Evolutionary conservation across 2,797 vertebrate species (phyloP), one percentile per base, ranked within the genome.

Genomic region (Calcarius lapponicus): DNA sequence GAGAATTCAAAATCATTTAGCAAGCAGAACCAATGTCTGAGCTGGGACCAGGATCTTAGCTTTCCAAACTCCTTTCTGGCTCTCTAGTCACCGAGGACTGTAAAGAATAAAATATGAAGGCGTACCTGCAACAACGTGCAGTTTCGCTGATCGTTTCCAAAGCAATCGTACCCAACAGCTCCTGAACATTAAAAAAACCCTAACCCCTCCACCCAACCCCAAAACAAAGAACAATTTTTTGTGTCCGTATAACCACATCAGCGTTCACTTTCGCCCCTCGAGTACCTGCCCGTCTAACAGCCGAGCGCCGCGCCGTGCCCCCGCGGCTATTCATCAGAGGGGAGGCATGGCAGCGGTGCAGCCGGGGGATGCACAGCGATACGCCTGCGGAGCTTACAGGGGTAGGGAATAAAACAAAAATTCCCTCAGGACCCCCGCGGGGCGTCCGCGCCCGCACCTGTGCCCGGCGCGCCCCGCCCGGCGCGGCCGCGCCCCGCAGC

Each of bases 371-470:
- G 78, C 88, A 6, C 84, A 51, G 10, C 65, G 2, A 2, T 5
- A 11, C 17, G 40, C 60, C 70, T 18, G 82, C 26, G 45, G 54
- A 58, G 78, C 32, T 32, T 50, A 6, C 38, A 14, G 75, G 42
- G 71, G 34, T 28, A 79, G 74, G 43, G 26, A 48, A 81, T 28
- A 26, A 40, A 70, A 19, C 22, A 65, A 45, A 22, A 21, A 26
- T 32, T 31, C 31, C 54, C 20, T 13, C 13, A 47, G 13, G 28
- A 32, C 3, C 24, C 38, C 11, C 10, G 6, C 54, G 4, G 16
- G 62, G n/a, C 8, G 25, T 14, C 38, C 8, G 1, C 42, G 36
- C 26, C 48, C 90, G 79, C 94, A 95, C 95, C 95, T 96, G 95
- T 81, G 66, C 81, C 72, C 56, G 15, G n/a, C 34, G 48, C 36